phyloP scores from a whole-genome alignment of 2,113 vertebrate genomes.

The Channa argus region DNA sequence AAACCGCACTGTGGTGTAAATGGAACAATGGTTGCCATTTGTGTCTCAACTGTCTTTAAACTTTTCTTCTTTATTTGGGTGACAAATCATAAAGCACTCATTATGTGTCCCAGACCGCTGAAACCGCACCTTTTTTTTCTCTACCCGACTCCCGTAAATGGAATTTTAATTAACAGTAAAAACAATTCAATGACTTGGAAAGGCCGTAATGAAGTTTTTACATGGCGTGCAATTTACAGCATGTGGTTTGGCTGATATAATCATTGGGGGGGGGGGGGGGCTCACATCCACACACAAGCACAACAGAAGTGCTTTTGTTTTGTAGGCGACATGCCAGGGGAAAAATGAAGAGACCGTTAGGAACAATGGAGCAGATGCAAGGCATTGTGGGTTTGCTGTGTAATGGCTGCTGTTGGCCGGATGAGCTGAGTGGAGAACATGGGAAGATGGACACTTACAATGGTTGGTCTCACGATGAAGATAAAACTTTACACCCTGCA shows the following conservation, averaged over 20 bases:
- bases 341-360: slow-evolving; percentile 1
- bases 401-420: not conserved
- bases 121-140: slow-evolving; percentile 38
- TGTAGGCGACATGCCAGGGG: slow-evolving; percentile 4
- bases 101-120: slow-evolving; percentile 60
- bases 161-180: slow-evolving; percentile 79
- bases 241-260: slow-evolving; percentile 55
- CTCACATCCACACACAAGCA: slow-evolving; percentile 10
- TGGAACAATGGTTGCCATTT: slow-evolving; percentile 53
- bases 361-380: slow-evolving; percentile 24
- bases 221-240: slow-evolving; percentile 58
- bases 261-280: not conserved
- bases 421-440: not conserved
- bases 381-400: slow-evolving; percentile 1
- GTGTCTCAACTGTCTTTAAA: slow-evolving; percentile 45
- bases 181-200: slow-evolving; percentile 58
- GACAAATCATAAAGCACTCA: slow-evolving; percentile 60
- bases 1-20: slow-evolving; percentile 21
- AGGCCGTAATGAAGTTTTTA: slow-evolving; percentile 73
- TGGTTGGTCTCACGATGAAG: not conserved
- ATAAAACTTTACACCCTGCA: not conserved
- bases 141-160: slow-evolving; percentile 42
- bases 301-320: slow-evolving; percentile 31
- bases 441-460: not conserved
- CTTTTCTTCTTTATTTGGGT: slow-evolving; percentile 16